These are phyloP conservation scores for Argyrosomus japonicus DNA, from an alignment of 2,113 vertebrate genomes.

Conservation along the genomic window DNA sequence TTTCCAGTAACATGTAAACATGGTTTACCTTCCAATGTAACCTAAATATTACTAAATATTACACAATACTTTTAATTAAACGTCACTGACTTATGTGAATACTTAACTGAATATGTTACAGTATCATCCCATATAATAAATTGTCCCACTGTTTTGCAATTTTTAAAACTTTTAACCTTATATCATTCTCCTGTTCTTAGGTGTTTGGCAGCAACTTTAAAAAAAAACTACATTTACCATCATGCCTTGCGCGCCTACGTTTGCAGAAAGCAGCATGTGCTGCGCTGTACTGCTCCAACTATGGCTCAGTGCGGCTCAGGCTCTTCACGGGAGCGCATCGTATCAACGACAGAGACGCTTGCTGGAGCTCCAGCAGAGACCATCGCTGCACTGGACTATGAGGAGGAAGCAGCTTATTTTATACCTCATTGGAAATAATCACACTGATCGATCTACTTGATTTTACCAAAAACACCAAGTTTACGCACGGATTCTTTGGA, in stretches of 20 bases:
- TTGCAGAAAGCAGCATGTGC: constrained; percentile 51
- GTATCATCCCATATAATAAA: neutral
- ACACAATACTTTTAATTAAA: neutral
- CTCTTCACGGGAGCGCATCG: constrained; percentile 34
- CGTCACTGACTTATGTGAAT: neutral
- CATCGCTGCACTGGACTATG: constrained; percentile 34
- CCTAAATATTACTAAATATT: neutral
- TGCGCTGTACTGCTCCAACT: constrained; percentile 49
- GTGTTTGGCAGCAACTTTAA: neutral
- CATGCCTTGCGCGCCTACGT: constrained; percentile 69
- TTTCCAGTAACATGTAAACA: neutral
- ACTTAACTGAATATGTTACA: neutral
- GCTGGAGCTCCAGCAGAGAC: neutral
- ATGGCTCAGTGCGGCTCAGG: constrained; percentile 75
- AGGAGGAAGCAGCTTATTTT: neutral
- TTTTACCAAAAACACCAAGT: neutral
- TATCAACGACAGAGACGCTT: neutral
- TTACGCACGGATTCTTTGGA: constrained; percentile 34
- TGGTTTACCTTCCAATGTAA: neutral
- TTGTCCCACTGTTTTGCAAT: fast-evolving
- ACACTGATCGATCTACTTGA: neutral
- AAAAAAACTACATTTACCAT: constrained; percentile 83
- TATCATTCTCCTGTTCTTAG: neutral
- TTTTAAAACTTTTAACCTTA: neutral
- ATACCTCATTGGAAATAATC: neutral